Conservation (phyloP, 2,888 invertebrate species). For the Conomelus anceps region DNA sequence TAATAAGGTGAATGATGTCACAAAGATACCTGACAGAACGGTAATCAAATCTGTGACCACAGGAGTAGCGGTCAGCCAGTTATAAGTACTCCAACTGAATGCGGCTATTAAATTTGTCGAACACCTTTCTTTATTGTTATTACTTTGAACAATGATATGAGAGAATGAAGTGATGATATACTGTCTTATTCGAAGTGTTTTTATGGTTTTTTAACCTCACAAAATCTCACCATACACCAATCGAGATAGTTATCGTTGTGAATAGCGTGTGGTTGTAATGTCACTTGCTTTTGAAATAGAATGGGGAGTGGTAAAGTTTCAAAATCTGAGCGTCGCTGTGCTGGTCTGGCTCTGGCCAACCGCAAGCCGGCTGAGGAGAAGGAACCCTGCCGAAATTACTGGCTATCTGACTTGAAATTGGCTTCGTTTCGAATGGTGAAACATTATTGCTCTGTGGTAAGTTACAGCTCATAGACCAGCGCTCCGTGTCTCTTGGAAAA, state of each 20-base stretch:
- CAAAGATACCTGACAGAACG: too few species aligned
- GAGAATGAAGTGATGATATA: neutral
- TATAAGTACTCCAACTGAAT: too few species aligned
- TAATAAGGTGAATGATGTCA: too few species aligned
- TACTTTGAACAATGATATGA: too few species aligned
- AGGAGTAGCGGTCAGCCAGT: too few species aligned
- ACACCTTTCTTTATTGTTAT: neutral
- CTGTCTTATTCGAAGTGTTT: neutral
- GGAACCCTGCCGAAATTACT: neutral
- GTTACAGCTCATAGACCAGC: neutral
- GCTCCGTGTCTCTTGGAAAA: neutral
- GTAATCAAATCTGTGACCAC: too few species aligned
- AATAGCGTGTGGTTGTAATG: neutral
- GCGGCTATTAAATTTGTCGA: too few species aligned
- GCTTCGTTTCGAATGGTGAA: neutral
- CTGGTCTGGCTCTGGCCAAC: neutral
- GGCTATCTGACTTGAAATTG: neutral
- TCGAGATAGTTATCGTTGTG: neutral
- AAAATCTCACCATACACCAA: neutral
- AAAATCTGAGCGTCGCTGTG: too few species aligned
- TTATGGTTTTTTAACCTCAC: neutral
- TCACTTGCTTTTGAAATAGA: neutral
- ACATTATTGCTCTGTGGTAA: neutral
- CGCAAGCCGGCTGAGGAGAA: neutral
- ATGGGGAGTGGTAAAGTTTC: neutral